Evolutionary conservation across 2,888 invertebrate genomes (phyloP).

Genomic region (Argynnis bischoffii): DNA sequence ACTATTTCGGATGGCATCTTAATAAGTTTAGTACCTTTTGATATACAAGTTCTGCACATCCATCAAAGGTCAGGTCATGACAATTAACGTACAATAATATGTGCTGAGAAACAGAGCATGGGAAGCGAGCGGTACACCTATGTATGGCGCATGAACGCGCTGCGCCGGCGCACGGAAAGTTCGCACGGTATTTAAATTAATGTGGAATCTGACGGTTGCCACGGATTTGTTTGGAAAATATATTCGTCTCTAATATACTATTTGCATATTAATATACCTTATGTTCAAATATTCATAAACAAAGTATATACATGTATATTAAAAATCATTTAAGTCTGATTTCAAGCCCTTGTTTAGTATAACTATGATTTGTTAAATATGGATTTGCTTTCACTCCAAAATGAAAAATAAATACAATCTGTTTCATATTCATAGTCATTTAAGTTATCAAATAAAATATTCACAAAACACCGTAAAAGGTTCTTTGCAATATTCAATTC

Average conservation of each 20-base stretch:
- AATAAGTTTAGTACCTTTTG: slow-evolving; percentile 7
- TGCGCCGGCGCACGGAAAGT: slow-evolving; percentile 42
- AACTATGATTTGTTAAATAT: no score
- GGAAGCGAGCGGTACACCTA: slow-evolving; percentile 61
- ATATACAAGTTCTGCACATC: slow-evolving; percentile 25
- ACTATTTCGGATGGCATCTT: no score
- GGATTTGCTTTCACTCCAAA: no score
- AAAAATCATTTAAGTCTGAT: neutral
- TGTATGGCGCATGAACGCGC: slow-evolving; percentile 39
- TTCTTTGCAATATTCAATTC: neutral
- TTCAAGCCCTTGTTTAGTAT: no score
- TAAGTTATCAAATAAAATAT: neutral
- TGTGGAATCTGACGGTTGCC: slow-evolving; percentile 37
- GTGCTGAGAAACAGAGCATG: slow-evolving; percentile 71
- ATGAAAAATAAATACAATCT: no score
- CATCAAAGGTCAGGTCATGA: slow-evolving; percentile 57
- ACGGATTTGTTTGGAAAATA: slow-evolving; percentile 33
- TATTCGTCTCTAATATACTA: slow-evolving; percentile 17
- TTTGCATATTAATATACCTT: slow-evolving; percentile 15
- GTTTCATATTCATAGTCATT: neutral
- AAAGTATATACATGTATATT: neutral
- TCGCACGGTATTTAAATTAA: slow-evolving; percentile 48
- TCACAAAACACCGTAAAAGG: neutral
- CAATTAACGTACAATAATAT: slow-evolving; percentile 62
- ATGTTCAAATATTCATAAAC: neutral